Evolutionary conservation across 2,113 vertebrate species (phyloP).

Genomic region (Takifugu bimaculatus): DNA sequence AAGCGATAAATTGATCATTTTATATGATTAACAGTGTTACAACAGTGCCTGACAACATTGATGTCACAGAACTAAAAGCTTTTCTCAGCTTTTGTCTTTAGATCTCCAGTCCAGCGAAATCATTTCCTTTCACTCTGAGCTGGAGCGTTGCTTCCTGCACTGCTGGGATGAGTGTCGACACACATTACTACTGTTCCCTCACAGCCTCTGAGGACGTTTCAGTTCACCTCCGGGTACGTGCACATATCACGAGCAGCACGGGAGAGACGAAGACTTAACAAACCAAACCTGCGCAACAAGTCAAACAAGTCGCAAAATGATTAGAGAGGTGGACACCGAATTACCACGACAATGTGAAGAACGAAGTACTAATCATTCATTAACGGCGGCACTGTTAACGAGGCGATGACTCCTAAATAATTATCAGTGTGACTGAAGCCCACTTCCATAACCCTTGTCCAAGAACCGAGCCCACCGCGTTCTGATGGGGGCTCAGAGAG

Average conservation of each 20-base stretch:
- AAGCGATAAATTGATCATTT: too few species aligned
- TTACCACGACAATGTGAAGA: constrained; percentile 46
- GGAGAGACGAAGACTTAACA: constrained; percentile 30
- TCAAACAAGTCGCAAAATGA: constrained; percentile 44
- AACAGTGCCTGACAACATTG: background rate
- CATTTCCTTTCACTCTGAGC: constrained; percentile 50
- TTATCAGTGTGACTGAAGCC: constrained; percentile 72
- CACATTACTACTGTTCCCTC: constrained; percentile 61
- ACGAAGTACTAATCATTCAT: constrained; percentile 78
- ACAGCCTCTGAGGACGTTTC: constrained; percentile 45
- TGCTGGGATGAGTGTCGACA: constrained; percentile 52
- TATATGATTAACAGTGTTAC: background rate
- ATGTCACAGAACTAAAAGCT: too few species aligned
- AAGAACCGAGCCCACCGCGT: constrained; percentile 57
- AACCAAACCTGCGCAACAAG: constrained; percentile 46
- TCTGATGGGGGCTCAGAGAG: constrained; percentile 36
- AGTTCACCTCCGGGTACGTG: constrained; percentile 43
- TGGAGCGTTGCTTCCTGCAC: constrained; percentile 36
- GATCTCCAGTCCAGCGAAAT: constrained; percentile 17
- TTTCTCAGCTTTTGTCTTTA: background rate
- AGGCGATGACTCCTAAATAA: constrained; percentile 76
- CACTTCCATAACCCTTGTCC: constrained; percentile 72
- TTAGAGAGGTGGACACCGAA: constrained; percentile 46
- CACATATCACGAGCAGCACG: constrained; percentile 5
- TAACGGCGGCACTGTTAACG: constrained; percentile 72